Conservation (phyloP, 2,113 vertebrate genomes). For the Ranitomeya imitator region DNA sequence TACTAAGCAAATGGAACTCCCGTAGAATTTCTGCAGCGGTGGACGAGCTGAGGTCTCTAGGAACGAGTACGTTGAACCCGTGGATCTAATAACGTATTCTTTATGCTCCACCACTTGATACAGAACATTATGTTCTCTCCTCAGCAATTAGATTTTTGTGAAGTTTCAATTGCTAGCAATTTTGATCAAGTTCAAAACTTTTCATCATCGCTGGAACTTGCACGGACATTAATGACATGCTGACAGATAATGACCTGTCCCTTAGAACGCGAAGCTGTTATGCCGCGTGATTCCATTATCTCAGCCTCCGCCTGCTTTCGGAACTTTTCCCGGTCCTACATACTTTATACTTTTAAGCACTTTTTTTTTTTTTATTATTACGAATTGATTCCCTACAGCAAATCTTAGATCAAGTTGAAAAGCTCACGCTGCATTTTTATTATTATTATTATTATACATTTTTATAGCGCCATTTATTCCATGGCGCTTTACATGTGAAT, state of each 20-base stretch:
- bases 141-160: not conserved
- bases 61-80: not conserved
- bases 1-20: too few relatives aligned
- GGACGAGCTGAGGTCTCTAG: not conserved
- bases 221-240: not conserved
- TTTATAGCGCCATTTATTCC: too few relatives aligned
- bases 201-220: not conserved
- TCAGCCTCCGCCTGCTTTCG: not conserved
- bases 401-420: too few relatives aligned
- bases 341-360: not conserved
- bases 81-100: not conserved
- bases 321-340: not conserved
- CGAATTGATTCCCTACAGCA: not conserved
- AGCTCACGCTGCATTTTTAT: too few relatives aligned
- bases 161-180: not conserved
- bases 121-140: not conserved
- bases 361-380: constrained; percentile 6
- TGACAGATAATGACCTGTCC: not conserved
- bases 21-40: not conserved
- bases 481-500: too few relatives aligned
- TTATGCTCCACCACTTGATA: not conserved
- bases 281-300: too few relatives aligned
- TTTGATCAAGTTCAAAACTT: constrained; percentile 4
- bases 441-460: too few relatives aligned
- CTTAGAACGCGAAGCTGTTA: not conserved